These are phyloP conservation scores for Diacarnus erythraeanus DNA, from an alignment of 37 sponge, comb jelly and placozoan genomes.

Conservation along the genomic window DNA sequence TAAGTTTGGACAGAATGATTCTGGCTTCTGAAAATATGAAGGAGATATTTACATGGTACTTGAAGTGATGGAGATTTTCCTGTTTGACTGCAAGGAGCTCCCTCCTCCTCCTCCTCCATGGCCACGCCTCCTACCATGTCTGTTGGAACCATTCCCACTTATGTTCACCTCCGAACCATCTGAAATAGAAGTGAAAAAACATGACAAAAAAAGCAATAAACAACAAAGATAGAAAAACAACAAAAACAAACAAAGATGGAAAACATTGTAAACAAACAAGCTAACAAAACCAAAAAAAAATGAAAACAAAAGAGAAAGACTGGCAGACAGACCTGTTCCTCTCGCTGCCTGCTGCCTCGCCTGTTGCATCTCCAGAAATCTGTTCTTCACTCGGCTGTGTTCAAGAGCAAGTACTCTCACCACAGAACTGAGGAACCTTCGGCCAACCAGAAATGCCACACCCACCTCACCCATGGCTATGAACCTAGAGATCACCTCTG, in stretches of 20 bases:
- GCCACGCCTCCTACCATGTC: too few relatives aligned
- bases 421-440: constrained; percentile 40
- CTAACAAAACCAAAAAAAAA: neutral
- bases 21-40: too few relatives aligned
- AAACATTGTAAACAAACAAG: neutral
- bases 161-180: too few relatives aligned
- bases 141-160: too few relatives aligned
- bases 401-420: constrained; percentile 62
- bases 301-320: neutral
- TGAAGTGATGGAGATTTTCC: too few relatives aligned
- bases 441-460: constrained; percentile 53
- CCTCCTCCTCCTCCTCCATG: neutral
- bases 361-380: constrained; percentile 44
- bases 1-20: too few relatives aligned
- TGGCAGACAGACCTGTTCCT: too few relatives aligned
- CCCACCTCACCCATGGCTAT: constrained; percentile 12
- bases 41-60: too few relatives aligned
- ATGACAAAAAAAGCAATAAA: neutral
- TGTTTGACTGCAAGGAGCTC: neutral
- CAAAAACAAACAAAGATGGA: neutral
- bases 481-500: neutral
- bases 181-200: too few relatives aligned
- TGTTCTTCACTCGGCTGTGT: constrained; percentile 57
- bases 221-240: neutral
- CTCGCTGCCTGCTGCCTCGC: constrained; percentile 24